These are phyloP conservation scores for Allobates femoralis DNA, from an alignment of 2,797 vertebrate species.

Conservation along the genomic window DNA sequence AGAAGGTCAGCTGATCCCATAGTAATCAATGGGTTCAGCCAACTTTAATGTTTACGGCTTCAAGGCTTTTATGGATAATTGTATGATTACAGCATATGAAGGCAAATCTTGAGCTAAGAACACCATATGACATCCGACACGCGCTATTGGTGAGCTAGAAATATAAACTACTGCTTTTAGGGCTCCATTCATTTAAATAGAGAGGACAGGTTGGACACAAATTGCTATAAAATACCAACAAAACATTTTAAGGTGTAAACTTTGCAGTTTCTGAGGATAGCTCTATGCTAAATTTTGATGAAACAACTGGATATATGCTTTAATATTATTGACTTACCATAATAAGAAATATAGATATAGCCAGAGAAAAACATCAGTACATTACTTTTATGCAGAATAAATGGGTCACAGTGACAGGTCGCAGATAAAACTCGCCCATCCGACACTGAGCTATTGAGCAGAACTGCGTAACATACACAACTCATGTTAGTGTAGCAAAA, in stretches of 20 bases:
- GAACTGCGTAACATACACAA: constrained; percentile 33
- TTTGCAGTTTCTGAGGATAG: background rate
- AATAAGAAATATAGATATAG: background rate
- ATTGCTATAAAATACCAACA: background rate
- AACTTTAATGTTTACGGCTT: too few relatives aligned
- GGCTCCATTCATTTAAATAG: background rate
- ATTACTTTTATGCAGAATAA: background rate
- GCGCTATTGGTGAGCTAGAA: background rate
- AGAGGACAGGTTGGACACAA: background rate
- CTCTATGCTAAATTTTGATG: background rate
- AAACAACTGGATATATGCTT: background rate
- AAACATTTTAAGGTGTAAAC: background rate
- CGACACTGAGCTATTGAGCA: constrained; percentile 13
- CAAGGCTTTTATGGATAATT: too few relatives aligned
- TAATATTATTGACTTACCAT: background rate
- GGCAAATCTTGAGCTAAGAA: too few relatives aligned
- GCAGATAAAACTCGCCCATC: background rate
- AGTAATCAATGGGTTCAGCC: too few relatives aligned
- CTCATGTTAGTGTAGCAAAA: constrained; percentile 29
- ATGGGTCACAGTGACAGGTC: constrained; percentile 4
- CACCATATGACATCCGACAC: too few relatives aligned
- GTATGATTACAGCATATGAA: too few relatives aligned
- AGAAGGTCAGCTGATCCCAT: too few relatives aligned
- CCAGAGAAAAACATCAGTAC: background rate
- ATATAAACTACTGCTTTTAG: background rate